Percentiles rank a stretch among this genome's conserved stretches.
These are phyloP conservation scores for Hoplostethus atlanticus DNA, from an alignment of 2,797 vertebrate genomes.

Conservation along the genomic window DNA sequence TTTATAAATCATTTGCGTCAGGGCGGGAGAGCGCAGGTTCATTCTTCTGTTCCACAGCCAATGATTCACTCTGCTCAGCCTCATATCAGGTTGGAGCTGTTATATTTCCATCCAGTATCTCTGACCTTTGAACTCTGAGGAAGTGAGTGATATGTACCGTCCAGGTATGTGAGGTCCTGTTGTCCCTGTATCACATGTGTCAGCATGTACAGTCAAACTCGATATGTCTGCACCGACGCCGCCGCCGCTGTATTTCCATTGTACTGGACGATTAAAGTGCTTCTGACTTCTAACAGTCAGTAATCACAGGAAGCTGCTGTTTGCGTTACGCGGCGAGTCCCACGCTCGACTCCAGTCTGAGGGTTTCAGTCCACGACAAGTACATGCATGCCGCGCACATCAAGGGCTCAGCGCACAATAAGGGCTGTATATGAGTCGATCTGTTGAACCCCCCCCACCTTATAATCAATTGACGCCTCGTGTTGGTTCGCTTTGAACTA, in stretches of 20 bases:
- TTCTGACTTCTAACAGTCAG: background rate
- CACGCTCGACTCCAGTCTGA: background rate
- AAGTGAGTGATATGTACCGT: too few species aligned
- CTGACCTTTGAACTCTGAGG: background rate
- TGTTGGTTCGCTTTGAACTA: background rate
- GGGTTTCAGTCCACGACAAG: background rate
- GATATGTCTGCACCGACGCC: too few species aligned
- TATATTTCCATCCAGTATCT: background rate
- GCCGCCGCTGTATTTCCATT: too few species aligned
- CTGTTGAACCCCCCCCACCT: background rate
- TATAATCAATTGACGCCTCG: background rate
- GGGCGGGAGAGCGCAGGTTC: constrained; percentile 46
- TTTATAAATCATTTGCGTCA: constrained; percentile 61
- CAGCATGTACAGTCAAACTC: too few species aligned
- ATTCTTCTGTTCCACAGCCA: constrained; percentile 44
- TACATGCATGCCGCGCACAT: background rate
- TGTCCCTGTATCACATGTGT: background rate
- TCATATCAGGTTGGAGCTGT: background rate
- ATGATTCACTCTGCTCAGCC: constrained; percentile 51
- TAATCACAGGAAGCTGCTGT: background rate
- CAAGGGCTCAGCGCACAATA: background rate
- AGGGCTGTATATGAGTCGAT: background rate
- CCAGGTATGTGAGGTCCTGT: background rate
- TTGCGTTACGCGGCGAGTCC: background rate
- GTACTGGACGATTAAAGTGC: too few species aligned